These are phyloP conservation scores for Arnoldichthys spilopterus DNA, from an alignment of 2,797 vertebrate genomes.

Conservation along the genomic window DNA sequence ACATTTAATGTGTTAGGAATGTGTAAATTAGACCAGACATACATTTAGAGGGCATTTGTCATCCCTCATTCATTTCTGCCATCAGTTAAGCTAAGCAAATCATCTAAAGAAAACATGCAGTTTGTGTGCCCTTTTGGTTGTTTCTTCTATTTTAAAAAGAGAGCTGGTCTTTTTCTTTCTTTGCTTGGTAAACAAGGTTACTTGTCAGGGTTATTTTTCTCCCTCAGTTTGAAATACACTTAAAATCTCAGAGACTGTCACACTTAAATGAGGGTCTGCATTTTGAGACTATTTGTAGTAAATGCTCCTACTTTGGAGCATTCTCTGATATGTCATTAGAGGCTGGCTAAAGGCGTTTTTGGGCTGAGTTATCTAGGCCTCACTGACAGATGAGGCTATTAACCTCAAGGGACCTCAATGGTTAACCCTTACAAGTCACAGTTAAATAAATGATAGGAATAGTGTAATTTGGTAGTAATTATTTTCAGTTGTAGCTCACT, in stretches of 20 bases:
- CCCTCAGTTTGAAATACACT: neutral
- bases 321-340: slow-evolving; percentile 13
- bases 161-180: neutral
- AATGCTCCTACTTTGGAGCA: neutral
- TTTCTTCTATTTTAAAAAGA: neutral
- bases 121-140: neutral
- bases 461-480: neutral
- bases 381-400: neutral
- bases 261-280: neutral
- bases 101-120: neutral
- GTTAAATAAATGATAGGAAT: neutral
- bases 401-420: neutral
- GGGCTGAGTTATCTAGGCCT: neutral
- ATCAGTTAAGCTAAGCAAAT: neutral
- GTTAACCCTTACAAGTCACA: neutral
- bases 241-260: neutral
- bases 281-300: slow-evolving; percentile 3
- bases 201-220: neutral
- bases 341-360: neutral
- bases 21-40: neutral
- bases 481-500: neutral
- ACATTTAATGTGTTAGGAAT: no score
- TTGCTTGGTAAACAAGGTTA: neutral
- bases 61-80: neutral
- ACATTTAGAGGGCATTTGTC: neutral